phyloP scores from a whole-genome alignment of 92 coral and sea anemone species.

The Paramuricea clavata region DNA sequence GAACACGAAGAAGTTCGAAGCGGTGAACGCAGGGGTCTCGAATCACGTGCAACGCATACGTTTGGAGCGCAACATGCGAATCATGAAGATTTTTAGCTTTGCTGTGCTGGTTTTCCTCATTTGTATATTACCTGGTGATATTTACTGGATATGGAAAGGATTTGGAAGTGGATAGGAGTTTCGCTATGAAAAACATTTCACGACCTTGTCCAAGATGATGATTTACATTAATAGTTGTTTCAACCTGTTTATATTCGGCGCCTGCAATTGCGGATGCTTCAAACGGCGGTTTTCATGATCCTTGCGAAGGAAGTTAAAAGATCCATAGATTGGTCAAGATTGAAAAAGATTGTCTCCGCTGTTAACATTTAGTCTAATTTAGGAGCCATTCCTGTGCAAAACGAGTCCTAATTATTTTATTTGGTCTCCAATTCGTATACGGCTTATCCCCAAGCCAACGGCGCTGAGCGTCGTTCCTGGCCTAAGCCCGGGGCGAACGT shows the following conservation, averaged over 20 bases:
- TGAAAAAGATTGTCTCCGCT: no score
- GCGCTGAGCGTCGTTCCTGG: no score
- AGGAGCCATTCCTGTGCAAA: no score
- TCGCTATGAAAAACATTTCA: slow-evolving; percentile 60
- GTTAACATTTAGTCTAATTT: no score
- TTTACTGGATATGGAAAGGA: slow-evolving; percentile 78
- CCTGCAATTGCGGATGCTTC: slow-evolving; percentile 74
- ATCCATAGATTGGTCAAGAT: background rate
- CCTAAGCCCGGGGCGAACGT: no score
- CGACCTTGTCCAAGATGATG: slow-evolving; percentile 78
- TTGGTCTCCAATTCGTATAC: no score
- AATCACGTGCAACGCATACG: slow-evolving; percentile 41
- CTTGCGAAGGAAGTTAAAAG: background rate
- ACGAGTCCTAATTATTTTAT: no score
- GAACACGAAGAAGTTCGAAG: background rate
- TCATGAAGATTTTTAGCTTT: slow-evolving; percentile 68
- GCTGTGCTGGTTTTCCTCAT: slow-evolving; percentile 67
- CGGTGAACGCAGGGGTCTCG: background rate
- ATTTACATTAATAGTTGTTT: slow-evolving; percentile 89
- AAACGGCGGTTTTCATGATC: background rate
- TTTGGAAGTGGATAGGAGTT: slow-evolving; percentile 69
- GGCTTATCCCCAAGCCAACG: no score
- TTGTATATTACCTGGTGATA: slow-evolving; percentile 68
- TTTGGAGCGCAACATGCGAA: slow-evolving; percentile 77
- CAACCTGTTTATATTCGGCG: slow-evolving; percentile 95